phyloP scores from a whole-genome alignment of 2,797 vertebrate genomes.

The Enteromius paludinosus region DNA sequence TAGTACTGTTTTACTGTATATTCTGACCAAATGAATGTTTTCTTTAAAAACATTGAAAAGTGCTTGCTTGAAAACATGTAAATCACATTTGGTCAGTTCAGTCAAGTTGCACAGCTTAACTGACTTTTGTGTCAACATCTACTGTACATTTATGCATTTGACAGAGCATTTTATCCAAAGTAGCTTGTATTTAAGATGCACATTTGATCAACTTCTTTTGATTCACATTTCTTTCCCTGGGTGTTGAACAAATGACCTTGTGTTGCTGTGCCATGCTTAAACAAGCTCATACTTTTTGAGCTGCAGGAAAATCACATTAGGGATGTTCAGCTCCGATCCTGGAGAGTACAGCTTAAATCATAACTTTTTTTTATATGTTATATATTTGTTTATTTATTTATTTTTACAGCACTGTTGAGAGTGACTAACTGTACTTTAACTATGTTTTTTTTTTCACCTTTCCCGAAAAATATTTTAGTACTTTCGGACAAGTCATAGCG shows the following conservation, averaged over 20 bases:
- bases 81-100: too few relatives aligned
- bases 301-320: not conserved
- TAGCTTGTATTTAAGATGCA: not conserved
- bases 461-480: not conserved
- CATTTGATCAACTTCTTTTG: not conserved
- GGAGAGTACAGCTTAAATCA: not conserved
- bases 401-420: not conserved
- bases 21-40: too few relatives aligned
- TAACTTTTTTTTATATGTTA: too few relatives aligned
- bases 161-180: not conserved
- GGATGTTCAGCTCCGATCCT: not conserved
- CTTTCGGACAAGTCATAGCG: not conserved
- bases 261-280: not conserved
- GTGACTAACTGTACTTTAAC: not conserved
- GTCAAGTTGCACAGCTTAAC: too few relatives aligned
- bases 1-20: too few relatives aligned
- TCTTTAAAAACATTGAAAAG: too few relatives aligned
- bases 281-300: not conserved
- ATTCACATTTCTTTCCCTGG: not conserved
- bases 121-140: not conserved
- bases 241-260: not conserved
- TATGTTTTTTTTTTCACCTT: not conserved
- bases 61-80: too few relatives aligned
- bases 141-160: not conserved
- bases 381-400: too few relatives aligned